Conservation (phyloP, 2,113 vertebrate genomes). For the Hippocampus barbouri region DNA sequence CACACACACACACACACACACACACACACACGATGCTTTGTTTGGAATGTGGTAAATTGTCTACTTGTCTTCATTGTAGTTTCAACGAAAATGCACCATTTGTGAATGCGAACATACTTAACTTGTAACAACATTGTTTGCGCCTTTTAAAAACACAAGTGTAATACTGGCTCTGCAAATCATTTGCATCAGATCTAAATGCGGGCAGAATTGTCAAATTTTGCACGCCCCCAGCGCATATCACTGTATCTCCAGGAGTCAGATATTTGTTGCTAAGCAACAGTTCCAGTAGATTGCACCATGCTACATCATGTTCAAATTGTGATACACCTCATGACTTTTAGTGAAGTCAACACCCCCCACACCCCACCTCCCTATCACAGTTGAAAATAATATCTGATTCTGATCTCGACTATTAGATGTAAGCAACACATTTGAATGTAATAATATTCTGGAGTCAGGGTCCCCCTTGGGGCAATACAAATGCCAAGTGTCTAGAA, state of each 20-base stretch:
- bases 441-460: neutral
- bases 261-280: constrained; percentile 66
- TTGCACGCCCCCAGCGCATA: constrained; percentile 43
- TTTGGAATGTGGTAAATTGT: too few species aligned
- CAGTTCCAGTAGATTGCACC: constrained; percentile 46
- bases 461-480: neutral
- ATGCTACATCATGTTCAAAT: constrained; percentile 43
- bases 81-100: neutral
- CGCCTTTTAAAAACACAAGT: neutral
- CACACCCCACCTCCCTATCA: neutral
- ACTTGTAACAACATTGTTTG: neutral
- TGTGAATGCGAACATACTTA: neutral
- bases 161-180: constrained; percentile 4
- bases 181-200: constrained; percentile 10
- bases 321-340: constrained; percentile 27
- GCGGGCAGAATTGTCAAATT: constrained; percentile 33
- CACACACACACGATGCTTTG: too few species aligned
- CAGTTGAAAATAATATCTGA: neutral
- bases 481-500: neutral
- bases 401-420: neutral
- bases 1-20: too few species aligned
- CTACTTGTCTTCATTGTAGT: neutral
- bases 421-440: neutral
- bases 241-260: constrained; percentile 60
- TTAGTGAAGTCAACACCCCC: neutral